phyloP scores from a whole-genome alignment of 2,113 vertebrate genomes.

The Charina bottae region DNA sequence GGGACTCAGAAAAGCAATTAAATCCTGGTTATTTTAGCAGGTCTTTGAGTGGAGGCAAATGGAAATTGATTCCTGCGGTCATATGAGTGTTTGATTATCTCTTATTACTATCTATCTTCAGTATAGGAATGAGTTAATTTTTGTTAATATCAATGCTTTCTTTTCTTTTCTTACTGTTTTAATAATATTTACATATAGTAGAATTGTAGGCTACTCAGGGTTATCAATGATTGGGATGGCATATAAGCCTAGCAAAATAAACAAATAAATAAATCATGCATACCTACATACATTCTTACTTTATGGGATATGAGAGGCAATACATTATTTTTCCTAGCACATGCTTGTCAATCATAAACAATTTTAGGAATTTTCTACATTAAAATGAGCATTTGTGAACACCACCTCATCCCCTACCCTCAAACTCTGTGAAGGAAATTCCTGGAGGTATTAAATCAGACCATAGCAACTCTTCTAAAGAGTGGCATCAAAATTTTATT shows the following conservation, averaged over 20 bases:
- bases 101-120: background rate
- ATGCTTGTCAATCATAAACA: background rate
- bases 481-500: slow-evolving; percentile 17
- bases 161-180: background rate
- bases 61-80: background rate
- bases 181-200: background rate
- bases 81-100: background rate
- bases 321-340: background rate
- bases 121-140: background rate
- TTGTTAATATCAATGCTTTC: background rate
- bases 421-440: background rate
- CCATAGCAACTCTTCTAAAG: background rate
- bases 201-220: background rate
- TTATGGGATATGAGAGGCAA: background rate
- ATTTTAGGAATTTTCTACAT: background rate
- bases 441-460: background rate
- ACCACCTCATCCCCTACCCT: background rate
- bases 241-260: background rate
- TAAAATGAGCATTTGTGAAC: background rate
- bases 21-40: background rate
- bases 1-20: background rate
- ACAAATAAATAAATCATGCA: background rate
- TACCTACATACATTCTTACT: background rate
- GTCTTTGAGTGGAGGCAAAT: background rate
- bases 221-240: background rate